phyloP scores from a whole-genome alignment of 2,888 invertebrate species.

The Hypercompe scribonia region DNA sequence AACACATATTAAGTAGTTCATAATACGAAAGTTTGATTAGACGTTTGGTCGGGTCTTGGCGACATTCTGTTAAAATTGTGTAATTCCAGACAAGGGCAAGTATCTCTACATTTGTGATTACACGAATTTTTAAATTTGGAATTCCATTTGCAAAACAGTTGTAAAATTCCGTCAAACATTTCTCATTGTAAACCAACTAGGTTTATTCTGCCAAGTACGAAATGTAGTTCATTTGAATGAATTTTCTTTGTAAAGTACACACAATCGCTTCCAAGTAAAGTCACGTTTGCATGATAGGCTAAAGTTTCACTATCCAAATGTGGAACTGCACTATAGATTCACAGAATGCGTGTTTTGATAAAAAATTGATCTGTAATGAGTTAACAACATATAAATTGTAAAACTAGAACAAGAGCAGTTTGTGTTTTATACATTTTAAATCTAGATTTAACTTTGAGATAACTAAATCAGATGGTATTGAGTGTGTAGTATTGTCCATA shows the following conservation, averaged over 20 bases:
- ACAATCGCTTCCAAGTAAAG: constrained; percentile 48
- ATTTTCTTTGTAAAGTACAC: constrained; percentile 51
- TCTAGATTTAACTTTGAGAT: background rate
- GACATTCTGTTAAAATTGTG: too few species aligned
- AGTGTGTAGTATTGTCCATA: too few species aligned
- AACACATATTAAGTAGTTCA: background rate
- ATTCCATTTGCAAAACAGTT: background rate
- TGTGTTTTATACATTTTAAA: background rate
- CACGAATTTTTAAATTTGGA: background rate
- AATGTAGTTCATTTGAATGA: constrained; percentile 27
- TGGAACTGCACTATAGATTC: constrained; percentile 29
- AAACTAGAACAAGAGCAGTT: background rate
- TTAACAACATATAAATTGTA: background rate
- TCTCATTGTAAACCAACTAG: background rate
- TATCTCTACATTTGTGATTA: background rate
- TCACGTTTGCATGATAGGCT: constrained; percentile 49
- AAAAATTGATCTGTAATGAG: background rate
- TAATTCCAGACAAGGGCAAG: background rate
- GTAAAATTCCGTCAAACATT: background rate
- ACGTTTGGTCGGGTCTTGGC: background rate
- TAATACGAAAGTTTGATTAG: background rate
- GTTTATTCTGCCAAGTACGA: constrained; percentile 12
- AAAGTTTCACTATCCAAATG: constrained; percentile 43
- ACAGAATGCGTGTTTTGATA: background rate
- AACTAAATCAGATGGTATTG: background rate